Evolutionary conservation across 2,888 invertebrate genomes (phyloP).

Genomic region (Leucophora obtusa): DNA sequence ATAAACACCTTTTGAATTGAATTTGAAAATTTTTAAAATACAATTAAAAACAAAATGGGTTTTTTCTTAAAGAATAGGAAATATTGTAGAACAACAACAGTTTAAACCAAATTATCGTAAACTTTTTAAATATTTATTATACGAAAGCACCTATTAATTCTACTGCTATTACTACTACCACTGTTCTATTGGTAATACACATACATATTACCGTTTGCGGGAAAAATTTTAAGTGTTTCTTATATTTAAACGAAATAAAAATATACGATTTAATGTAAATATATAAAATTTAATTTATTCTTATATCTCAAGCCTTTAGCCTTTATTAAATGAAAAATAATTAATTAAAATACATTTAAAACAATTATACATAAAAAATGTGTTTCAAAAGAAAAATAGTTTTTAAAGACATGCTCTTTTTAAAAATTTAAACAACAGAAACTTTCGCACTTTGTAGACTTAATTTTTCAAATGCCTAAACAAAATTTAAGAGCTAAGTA

Average conservation of each 20-base stretch:
- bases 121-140: constrained; percentile 50
- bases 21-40: neutral
- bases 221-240: constrained; percentile 46
- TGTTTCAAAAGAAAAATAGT: constrained; percentile 1
- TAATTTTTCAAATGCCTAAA: constrained; percentile 8
- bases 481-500: neutral
- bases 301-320: constrained; percentile 55
- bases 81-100: constrained; percentile 7
- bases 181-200: constrained; percentile 31
- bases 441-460: constrained; percentile 7
- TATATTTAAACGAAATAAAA: constrained; percentile 34
- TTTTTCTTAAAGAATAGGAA: too few species aligned
- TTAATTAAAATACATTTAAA: constrained; percentile 13
- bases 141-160: neutral
- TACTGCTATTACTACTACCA: constrained; percentile 49
- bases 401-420: constrained; percentile 33
- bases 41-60: neutral
- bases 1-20: too few species aligned
- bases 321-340: constrained; percentile 45
- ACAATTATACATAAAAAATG: neutral
- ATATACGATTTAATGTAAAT: constrained; percentile 51
- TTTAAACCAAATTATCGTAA: constrained; percentile 43
- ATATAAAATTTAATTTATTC: constrained; percentile 57
- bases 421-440: constrained; percentile 28
- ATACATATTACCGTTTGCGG: constrained; percentile 35